Base-by-base conservation (phyloP, 2,797 vertebrate genomes). In the Mus caroli region DNA sequence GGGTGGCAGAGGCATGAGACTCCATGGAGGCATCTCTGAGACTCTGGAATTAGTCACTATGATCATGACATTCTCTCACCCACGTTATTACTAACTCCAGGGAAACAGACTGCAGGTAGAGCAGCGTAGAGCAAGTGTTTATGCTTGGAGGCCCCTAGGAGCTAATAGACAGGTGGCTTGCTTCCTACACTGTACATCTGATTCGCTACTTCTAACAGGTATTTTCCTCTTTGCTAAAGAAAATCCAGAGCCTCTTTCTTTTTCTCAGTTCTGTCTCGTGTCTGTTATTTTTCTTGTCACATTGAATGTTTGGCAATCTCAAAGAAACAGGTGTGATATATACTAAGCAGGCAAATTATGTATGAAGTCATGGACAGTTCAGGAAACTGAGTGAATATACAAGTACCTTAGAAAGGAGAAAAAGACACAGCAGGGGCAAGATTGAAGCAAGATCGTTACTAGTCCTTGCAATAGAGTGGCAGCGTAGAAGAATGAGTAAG, bases 281-380 rank as follows among this genome's bases (percentile, higher is more conserved):
- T 84, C 90, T 46, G 24, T 14, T 40, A 4, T 95, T 92, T 69
- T 86, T 76, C 26, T 96, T 40, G 80, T 54, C 64, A 75, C 12
- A 31, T 9, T 50, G 10, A 77, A 73, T 73, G 37, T 69, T 94
- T 87, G 34, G 34, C 43, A 76, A 64, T n/a, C 52, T 6, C 62
- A 40, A 91, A 93, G 31, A 52, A 92, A 84, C 89, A 4, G 22
- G 0, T 46, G 50, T 40, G 34, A 0, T 76, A 46, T 76, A 46
- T 64, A 56, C 43, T 46, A 40, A 43, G 7, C 82, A 73, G 20
- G 9, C 6, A 40, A 40, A 54, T 91, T 34, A 78, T 62, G 1
- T 26, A 75, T 22, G 31, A 73, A 69, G 26, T 54, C 50, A 77
- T 2, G 26, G 88, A 84, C 87, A 78, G 24, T 73, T 82, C 10